Conservation (phyloP, 2,113 vertebrate genomes). For the Aptenodytes patagonicus region DNA sequence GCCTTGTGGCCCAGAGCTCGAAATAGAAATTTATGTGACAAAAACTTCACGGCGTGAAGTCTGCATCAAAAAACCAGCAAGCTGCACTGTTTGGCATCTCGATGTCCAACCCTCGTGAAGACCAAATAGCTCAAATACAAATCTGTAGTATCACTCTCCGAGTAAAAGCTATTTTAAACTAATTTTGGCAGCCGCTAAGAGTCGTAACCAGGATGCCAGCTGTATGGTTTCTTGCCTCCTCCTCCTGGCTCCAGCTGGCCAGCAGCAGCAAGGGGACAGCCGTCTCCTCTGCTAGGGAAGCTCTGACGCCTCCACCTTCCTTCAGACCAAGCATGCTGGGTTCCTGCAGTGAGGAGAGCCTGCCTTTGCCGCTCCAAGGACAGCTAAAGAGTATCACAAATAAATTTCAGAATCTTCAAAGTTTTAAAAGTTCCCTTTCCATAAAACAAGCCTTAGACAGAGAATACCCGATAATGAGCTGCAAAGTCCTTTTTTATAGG, state of each 20-base stretch:
- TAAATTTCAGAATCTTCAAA: not conserved
- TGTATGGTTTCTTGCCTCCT: not conserved
- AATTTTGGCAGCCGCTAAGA: not conserved
- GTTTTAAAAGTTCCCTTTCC: not conserved
- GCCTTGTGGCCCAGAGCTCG: not conserved
- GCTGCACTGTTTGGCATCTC: not conserved
- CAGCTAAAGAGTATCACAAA: not conserved
- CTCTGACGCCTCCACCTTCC: not conserved
- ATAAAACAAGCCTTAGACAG: not conserved
- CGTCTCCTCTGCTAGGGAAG: not conserved
- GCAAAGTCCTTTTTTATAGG: not conserved
- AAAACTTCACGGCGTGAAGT: not conserved
- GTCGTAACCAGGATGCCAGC: not conserved
- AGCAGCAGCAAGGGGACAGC: not conserved
- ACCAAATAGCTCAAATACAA: constrained; percentile 22
- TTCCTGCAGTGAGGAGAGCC: not conserved
- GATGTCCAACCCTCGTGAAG: not conserved
- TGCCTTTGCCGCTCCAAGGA: not conserved
- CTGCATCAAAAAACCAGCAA: not conserved
- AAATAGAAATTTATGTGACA: not conserved
- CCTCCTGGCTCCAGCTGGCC: not conserved
- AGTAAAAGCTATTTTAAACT: constrained; percentile 39
- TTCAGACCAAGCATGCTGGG: not conserved
- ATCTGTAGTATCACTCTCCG: not conserved
- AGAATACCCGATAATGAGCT: not conserved